phyloP scores from a whole-genome alignment of 2,888 invertebrate species.

The Drosophila formosana region DNA sequence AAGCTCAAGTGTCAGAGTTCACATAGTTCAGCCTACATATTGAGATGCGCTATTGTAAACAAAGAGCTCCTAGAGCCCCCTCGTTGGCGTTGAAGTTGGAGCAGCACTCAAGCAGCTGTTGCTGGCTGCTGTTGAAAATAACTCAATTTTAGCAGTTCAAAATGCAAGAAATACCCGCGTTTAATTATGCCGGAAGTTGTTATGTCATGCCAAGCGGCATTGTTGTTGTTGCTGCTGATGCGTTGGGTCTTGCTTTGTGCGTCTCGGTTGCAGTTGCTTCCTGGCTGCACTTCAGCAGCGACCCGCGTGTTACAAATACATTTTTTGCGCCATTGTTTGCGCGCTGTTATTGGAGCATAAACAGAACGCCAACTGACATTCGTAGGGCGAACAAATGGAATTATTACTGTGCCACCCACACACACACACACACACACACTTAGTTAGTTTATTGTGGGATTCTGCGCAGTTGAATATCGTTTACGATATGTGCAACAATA shows the following conservation, averaged over 20 bases:
- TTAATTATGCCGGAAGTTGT: conserved; percentile 74
- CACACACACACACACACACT: conserved; percentile 24
- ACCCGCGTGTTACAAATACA: conserved; percentile 54
- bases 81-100: not conserved
- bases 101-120: conserved; percentile 45
- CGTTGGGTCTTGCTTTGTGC: conserved; percentile 49
- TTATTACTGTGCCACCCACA: conserved; percentile 62
- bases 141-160: conserved; percentile 57
- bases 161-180: conserved; percentile 37
- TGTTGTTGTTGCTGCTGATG: conserved; percentile 21
- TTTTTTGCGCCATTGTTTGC: conserved; percentile 58
- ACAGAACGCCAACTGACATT: conserved; percentile 38
- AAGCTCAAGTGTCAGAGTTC: conserved; percentile 24
- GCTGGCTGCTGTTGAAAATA: conserved; percentile 37
- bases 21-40: conserved; percentile 17
- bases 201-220: conserved; percentile 55
- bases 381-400: conserved; percentile 52
- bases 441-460: conserved; percentile 51
- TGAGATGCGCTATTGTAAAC: conserved; percentile 17
- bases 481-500: conserved; percentile 62
- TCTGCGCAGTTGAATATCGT: conserved; percentile 74
- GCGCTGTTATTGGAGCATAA: conserved; percentile 65
- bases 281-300: conserved; percentile 63
- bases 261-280: conserved; percentile 54
- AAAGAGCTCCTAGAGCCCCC: conserved; percentile 3